phyloP scores from a whole-genome alignment of 2,797 vertebrate genomes.

The Loriculus beryllinus region DNA sequence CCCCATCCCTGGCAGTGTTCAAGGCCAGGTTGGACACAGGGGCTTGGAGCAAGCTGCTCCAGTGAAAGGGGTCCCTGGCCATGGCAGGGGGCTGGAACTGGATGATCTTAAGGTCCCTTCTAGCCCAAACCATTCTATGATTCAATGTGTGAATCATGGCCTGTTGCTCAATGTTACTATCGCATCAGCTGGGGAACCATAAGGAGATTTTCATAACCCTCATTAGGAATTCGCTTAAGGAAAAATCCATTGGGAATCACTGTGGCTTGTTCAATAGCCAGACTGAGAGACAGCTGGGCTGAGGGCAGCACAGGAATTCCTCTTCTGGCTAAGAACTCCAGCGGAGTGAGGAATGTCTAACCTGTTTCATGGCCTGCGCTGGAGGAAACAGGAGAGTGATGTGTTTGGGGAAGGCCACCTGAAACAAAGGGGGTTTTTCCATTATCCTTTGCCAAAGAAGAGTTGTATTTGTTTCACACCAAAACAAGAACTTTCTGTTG shows the following conservation, averaged over 20 bases:
- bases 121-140: background rate
- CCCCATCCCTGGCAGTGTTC: background rate
- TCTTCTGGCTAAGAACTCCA: constrained; percentile 38
- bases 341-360: background rate
- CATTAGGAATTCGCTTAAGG: constrained; percentile 55
- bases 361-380: background rate
- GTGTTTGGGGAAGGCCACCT: background rate
- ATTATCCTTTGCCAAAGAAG: background rate
- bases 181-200: constrained; percentile 44
- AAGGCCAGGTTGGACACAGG: background rate
- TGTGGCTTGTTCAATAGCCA: constrained; percentile 34
- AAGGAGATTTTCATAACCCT: constrained; percentile 56
- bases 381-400: background rate
- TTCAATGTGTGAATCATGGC: background rate
- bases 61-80: background rate
- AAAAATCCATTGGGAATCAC: constrained; percentile 4
- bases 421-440: background rate
- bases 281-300: constrained; percentile 60
- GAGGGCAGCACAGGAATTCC: constrained; percentile 21
- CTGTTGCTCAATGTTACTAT: background rate
- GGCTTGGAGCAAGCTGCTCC: background rate
- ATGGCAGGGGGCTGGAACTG: background rate
- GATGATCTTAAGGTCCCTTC: background rate
- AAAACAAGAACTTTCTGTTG: background rate
- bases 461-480: background rate